These are phyloP conservation scores for Anniella stebbinsi DNA, from an alignment of 2,797 vertebrate genomes.

Conservation along the genomic window DNA sequence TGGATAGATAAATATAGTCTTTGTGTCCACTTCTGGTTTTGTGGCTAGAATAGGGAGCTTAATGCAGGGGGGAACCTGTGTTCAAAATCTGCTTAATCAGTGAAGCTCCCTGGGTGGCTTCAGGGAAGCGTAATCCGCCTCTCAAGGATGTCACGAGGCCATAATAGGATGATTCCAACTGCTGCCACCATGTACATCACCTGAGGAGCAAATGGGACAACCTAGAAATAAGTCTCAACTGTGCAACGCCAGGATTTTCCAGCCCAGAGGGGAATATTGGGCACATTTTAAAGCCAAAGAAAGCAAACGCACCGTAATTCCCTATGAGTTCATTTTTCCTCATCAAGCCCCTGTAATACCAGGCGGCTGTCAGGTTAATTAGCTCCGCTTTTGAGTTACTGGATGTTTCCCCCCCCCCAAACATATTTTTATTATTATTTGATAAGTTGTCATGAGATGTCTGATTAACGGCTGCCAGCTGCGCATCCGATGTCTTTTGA, in stretches of 20 bases:
- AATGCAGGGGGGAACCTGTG: too few species aligned
- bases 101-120: neutral
- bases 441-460: neutral
- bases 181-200: neutral
- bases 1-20: too few species aligned
- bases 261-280: neutral
- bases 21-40: neutral
- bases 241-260: neutral
- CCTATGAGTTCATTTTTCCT: neutral
- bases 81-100: neutral
- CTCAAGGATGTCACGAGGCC: too few species aligned
- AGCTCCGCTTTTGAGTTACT: neutral
- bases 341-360: neutral
- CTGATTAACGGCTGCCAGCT: neutral
- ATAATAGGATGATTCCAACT: neutral
- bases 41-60: too few species aligned
- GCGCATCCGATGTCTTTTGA: neutral
- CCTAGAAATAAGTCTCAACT: neutral
- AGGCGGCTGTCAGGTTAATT: constrained; percentile 38
- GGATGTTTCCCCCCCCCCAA: neutral
- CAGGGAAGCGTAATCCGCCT: neutral
- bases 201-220: neutral
- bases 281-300: neutral
- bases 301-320: neutral
- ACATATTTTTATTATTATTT: neutral